Conservation (phyloP, 2,888 invertebrate species). For the Leptura quadrifasciata region DNA sequence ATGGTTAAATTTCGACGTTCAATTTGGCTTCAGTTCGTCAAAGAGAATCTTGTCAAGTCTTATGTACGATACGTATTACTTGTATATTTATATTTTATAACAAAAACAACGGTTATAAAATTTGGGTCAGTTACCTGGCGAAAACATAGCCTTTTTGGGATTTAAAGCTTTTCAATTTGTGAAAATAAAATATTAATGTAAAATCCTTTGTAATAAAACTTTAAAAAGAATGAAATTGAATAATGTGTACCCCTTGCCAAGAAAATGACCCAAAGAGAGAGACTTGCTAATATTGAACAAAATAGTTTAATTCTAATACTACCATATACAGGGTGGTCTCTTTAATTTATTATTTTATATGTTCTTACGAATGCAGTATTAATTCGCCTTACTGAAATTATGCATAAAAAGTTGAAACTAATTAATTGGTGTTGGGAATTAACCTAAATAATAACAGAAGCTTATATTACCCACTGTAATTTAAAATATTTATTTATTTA, state of each 20-base stretch:
- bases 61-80: neutral
- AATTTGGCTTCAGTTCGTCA: no score
- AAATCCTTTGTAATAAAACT: slow-evolving; percentile 4
- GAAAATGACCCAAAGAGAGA: slow-evolving; percentile 1
- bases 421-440: slow-evolving; percentile 26
- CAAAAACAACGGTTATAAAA: neutral
- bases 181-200: neutral
- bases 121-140: slow-evolving; percentile 1
- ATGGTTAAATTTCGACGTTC: no score
- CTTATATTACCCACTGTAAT: slow-evolving; percentile 25
- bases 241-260: neutral
- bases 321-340: slow-evolving; percentile 38
- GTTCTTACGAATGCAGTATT: slow-evolving; percentile 4
- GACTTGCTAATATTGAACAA: neutral
- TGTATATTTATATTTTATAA: neutral
- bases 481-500: slow-evolving; percentile 39
- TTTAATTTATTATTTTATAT: slow-evolving; percentile 9
- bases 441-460: slow-evolving; percentile 20
- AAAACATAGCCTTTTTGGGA: neutral
- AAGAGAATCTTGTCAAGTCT: no score
- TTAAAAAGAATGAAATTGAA: neutral
- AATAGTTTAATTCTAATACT: slow-evolving; percentile 15
- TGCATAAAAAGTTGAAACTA: slow-evolving; percentile 3
- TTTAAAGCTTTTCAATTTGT: neutral
- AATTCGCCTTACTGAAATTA: slow-evolving; percentile 3